Percentiles rank a stretch among this genome's conserved stretches.
Evolutionary conservation across 2,797 vertebrate species (phyloP).

Genomic region (Benthosema pterotum): DNA sequence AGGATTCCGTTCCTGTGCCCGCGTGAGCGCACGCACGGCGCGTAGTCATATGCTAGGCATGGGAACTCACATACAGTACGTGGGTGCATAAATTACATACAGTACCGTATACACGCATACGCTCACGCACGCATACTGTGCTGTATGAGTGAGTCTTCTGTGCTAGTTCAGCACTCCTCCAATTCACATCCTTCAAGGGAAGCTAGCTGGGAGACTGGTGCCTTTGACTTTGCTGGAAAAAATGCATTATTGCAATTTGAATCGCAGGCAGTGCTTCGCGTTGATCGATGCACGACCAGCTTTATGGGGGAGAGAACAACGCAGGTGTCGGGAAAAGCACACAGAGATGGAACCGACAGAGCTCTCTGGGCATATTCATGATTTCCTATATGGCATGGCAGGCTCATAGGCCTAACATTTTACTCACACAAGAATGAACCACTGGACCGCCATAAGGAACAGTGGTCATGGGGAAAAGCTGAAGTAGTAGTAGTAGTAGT

Average conservation of each 20-base stretch:
- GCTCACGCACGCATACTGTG: neutral
- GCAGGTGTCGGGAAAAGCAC: constrained; percentile 61
- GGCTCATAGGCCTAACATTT: too few species aligned
- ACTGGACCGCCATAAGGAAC: neutral
- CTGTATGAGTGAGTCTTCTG: constrained; percentile 10
- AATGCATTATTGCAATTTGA: constrained; percentile 60
- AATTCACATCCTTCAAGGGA: constrained; percentile 48
- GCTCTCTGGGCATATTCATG: constrained; percentile 42
- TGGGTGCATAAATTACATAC: too few species aligned
- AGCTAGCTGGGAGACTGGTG: constrained; percentile 52
- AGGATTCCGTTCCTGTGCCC: neutral
- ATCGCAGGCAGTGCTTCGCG: constrained; percentile 50
- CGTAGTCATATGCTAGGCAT: too few species aligned
- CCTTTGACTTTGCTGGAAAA: constrained; percentile 72
- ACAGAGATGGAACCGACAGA: constrained; percentile 62
- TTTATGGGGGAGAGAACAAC: constrained; percentile 50
- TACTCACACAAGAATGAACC: constrained; percentile 9
- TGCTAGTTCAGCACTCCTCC: constrained; percentile 39
- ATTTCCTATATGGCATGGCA: constrained; percentile 47
- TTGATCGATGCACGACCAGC: constrained; percentile 70
- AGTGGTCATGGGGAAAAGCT: too few species aligned
- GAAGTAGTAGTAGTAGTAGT: too few species aligned
- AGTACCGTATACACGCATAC: neutral
- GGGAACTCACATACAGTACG: too few species aligned
- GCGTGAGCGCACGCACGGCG: neutral